Base-by-base conservation (phyloP, 2,888 invertebrate species). In the Trichogramma dendrolimi region DNA sequence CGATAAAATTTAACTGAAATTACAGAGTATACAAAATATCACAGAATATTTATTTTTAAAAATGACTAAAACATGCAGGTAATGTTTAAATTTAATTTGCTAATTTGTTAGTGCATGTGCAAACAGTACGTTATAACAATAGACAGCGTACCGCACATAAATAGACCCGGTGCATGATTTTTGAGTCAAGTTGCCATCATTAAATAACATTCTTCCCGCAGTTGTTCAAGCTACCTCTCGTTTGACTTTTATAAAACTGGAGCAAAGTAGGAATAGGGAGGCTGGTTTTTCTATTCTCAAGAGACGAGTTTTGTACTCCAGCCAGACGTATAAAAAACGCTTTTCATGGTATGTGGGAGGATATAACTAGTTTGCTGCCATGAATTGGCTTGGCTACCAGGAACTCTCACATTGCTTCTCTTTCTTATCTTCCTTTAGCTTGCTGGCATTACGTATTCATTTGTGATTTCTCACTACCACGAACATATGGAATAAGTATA, bases 361-460 rank as follows among this genome's bases (percentile, higher is more conserved):
- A 55, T 60, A 27, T 27, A 60, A 57, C 60, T 57, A 60, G 63
- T 60, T 60, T 55, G 54, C 60, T 47, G 10, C 43, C 58, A 58
- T 60, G 55, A 6, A 7, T 55, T 61, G 39, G 51, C 27, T 27
- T 27, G 27, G 27, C 27, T 27, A 27, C 27, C 27, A 27, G 27
- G 27, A 27, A 27, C 27, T 27, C 27, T 27, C 27, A 27, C 27
- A 27, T 27, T 27, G 27, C 27, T 27, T 27, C 27, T 27, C 27
- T 27, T 27, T 11, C 41, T n/a, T 27, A 49, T 55, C 39, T n/a
- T 48, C 49, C 48, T 48, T 50, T 42, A 43, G 60, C 60, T 55
- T 53, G 46, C 57, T 53, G 52, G 62, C 71, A 75, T 75, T 75
- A 76, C 72, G 69, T 74, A 78, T 77, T 75, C 75, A 76, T 76